A percentile compares a stretch with the other conserved stretches of the same genome.
Evolutionary conservation across 53 echinoderm and acorn worm species (phyloP).

Genomic region (Crossaster papposus): DNA sequence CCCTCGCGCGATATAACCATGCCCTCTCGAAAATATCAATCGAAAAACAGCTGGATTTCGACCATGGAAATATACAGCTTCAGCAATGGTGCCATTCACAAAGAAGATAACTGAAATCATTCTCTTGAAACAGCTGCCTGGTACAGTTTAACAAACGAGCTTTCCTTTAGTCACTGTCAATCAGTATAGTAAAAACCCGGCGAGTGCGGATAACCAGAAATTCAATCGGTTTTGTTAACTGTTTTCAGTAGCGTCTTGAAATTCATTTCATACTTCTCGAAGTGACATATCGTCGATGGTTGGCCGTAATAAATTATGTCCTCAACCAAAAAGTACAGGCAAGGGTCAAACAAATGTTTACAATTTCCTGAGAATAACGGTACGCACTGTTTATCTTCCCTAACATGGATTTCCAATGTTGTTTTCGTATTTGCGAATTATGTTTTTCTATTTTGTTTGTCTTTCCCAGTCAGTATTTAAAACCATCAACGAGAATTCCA

Average conservation of each 20-base stretch:
- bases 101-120: no score
- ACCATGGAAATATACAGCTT: background rate
- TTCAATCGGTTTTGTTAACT: background rate
- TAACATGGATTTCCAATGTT: no score
- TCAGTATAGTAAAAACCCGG: no score
- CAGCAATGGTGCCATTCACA: background rate
- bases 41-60: constrained; percentile 7
- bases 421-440: no score
- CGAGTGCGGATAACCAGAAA: background rate
- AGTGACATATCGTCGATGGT: background rate
- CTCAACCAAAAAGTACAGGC: no score
- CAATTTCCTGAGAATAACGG: no score
- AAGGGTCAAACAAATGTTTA: no score
- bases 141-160: constrained; percentile 4
- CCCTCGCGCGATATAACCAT: background rate
- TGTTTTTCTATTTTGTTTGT: no score
- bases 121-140: background rate
- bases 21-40: background rate
- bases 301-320: background rate
- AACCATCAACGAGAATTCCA: no score
- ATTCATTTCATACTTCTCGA: background rate
- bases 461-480: no score
- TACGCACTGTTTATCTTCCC: no score
- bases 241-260: background rate
- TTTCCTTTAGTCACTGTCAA: background rate